Conservation (phyloP, 2,888 invertebrate species). For the Tolmerus cingulatus region DNA sequence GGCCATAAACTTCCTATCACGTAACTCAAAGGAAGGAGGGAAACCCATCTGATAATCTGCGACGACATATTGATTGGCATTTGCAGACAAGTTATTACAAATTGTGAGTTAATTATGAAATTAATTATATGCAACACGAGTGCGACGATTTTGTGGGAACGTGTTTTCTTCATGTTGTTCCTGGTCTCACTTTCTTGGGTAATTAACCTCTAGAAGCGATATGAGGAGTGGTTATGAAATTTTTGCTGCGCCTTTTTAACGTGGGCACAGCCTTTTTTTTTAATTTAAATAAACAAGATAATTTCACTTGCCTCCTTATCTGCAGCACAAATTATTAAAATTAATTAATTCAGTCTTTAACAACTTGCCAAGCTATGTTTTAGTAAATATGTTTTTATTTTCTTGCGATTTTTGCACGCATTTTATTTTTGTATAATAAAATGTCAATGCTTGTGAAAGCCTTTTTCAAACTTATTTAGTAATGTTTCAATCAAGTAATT, state of each 20-base stretch:
- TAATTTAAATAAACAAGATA: neutral
- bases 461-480: too few relatives aligned
- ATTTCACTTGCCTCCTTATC: neutral
- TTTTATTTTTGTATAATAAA: too few relatives aligned
- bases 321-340: neutral
- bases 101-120: constrained; percentile 8
- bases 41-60: neutral
- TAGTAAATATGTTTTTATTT: neutral
- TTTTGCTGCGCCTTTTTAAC: neutral
- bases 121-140: constrained; percentile 5
- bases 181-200: neutral
- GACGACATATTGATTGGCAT: constrained; percentile 21
- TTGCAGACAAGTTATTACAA: neutral
- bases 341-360: neutral
- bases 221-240: neutral
- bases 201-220: neutral
- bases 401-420: neutral
- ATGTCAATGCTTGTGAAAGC: too few relatives aligned
- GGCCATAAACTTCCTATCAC: neutral
- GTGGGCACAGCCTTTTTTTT: neutral
- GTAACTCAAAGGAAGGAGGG: neutral
- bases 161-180: neutral
- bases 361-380: neutral
- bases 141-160: neutral
- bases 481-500: too few relatives aligned